These are phyloP conservation scores for Amphiprion percula DNA, from an alignment of 2,113 vertebrate species.

Conservation along the genomic window DNA sequence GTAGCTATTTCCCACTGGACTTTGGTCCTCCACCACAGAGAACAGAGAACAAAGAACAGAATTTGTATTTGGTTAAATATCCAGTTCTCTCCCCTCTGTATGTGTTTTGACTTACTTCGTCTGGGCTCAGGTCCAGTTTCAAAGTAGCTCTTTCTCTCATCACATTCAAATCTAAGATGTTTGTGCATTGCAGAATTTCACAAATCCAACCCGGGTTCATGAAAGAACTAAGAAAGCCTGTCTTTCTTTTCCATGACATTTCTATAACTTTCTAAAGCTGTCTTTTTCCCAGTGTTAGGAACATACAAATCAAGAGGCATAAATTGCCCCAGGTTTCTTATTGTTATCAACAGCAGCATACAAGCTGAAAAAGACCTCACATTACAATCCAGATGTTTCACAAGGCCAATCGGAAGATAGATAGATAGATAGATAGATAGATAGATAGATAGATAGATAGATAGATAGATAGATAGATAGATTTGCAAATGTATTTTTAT, in stretches of 20 bases:
- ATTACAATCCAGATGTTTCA: constrained; percentile 23
- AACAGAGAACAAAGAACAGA: neutral
- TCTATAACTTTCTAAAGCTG: neutral
- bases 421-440: no score
- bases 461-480: no score
- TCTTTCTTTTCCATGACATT: neutral
- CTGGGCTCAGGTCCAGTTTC: neutral
- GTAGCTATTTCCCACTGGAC: neutral
- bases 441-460: no score
- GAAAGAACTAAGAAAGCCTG: no score
- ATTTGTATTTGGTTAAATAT: neutral
- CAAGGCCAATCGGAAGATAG: neutral
- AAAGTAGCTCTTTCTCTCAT: neutral
- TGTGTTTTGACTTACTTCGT: neutral
- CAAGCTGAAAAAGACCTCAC: neutral
- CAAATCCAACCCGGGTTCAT: neutral
- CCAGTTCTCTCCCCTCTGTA: neutral
- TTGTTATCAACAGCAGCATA: no score
- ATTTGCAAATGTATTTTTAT: no score
- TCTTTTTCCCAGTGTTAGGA: neutral
- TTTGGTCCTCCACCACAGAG: neutral
- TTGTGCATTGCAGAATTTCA: neutral
- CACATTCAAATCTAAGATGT: neutral
- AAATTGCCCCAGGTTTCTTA: neutral
- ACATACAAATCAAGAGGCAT: neutral